Evolutionary conservation across 1,140 invertebrate genomes (phyloP), one percentile per base, ranked within the genome.

Genomic region (Drosophila pectinifera): DNA sequence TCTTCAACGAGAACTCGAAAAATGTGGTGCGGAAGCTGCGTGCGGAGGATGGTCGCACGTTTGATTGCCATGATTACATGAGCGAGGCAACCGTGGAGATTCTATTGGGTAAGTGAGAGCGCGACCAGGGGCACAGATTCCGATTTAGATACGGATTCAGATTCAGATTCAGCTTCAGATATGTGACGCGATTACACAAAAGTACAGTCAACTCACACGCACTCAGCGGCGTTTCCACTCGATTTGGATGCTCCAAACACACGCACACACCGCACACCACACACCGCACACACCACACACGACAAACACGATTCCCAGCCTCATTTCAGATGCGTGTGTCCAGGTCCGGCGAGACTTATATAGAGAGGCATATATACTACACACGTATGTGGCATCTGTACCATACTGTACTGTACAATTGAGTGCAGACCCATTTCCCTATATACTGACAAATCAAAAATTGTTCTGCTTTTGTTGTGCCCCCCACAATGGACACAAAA

Each of bases 11-110:
- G 49, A 96, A 96, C 92, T 96, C 95, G 13, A 93, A 93, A 31
- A 94, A 94, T 43, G 95, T 96, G 6, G 95, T 96, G 5, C 94
- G 95, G 64, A 94, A 94, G 75, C 91, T 94, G 73, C 94, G 94
- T 85, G 95, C 95, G 69, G 95, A 96, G 92, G 92, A 92, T 38
- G 93, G 93, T 48, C 95, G 95, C 76, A 94, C 93, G 31, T 96
- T 96, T 91, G 96, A 97, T 85, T 95, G 94, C 79, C 96, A 97
- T 80, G 95, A 97, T 88, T 96, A 96, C 93, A 96, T 97, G 96
- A 96, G 96, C 78, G 96, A 96, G 84, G 95, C 95, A 55, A 97
- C 96, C 14, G 96, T 97, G 2, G 96, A 97, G 92, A 96, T 96
- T 72, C 93, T 97, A 46, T 92, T 97, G 58, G 95, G 95, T 95